Evolutionary conservation across 2,888 invertebrate species (phyloP).

Genomic region (Sipha maydis): DNA sequence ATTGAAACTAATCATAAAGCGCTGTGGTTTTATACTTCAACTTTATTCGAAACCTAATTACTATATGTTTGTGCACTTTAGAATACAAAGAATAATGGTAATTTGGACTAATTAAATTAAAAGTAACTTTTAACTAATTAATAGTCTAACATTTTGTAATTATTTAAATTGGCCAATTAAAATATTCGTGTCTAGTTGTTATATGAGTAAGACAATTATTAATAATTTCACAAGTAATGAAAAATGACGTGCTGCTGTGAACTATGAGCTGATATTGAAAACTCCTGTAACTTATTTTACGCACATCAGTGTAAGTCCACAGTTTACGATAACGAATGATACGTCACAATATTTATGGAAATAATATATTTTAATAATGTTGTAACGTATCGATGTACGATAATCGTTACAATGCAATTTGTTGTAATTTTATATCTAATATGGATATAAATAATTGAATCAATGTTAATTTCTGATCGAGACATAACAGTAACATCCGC

Average conservation of each 20-base stretch:
- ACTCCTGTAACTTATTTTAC: neutral
- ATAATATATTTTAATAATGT: neutral
- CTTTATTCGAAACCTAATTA: too few species aligned
- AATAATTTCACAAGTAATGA: conserved; percentile 22
- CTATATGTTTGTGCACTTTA: neutral
- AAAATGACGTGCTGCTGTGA: neutral
- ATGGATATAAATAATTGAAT: neutral
- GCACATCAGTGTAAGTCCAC: neutral
- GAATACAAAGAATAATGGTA: neutral
- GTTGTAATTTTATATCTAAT: neutral
- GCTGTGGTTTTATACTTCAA: too few species aligned
- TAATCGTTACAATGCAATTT: neutral
- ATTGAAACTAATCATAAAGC: too few species aligned
- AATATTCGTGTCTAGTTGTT: neutral
- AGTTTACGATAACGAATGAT: neutral
- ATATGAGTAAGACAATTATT: neutral
- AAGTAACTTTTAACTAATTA: too few species aligned
- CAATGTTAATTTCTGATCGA: too few species aligned
- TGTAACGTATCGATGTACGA: too few species aligned
- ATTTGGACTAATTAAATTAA: neutral
- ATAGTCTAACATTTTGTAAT: neutral
- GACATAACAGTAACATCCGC: too few species aligned
- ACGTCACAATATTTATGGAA: neutral
- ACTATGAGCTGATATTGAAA: neutral
- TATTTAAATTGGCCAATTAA: neutral